These are phyloP conservation scores for Steinernema khuongi DNA, from an alignment of 1,140 invertebrate species.

Conservation along the genomic window DNA sequence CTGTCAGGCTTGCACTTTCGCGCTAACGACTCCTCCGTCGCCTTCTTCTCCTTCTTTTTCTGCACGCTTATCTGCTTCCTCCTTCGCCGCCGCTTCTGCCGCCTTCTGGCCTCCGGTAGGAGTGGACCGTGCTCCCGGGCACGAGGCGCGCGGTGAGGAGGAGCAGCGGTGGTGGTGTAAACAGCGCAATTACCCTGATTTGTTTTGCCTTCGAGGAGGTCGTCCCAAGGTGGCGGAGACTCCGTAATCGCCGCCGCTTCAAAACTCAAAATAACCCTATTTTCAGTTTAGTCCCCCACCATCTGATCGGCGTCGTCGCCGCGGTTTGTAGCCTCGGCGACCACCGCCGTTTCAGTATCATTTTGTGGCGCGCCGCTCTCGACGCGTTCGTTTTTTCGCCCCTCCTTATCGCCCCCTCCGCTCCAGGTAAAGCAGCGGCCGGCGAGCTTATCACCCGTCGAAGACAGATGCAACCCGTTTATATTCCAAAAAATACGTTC, in stretches of 20 bases:
- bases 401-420: not conserved
- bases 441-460: not conserved
- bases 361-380: not conserved
- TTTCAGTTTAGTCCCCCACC: not conserved
- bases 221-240: not conserved
- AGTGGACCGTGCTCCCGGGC: too few relatives aligned
- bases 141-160: not conserved
- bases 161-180: not conserved
- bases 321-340: not conserved
- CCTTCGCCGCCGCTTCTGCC: not conserved
- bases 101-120: not conserved
- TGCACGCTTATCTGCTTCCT: not conserved
- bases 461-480: not conserved
- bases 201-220: not conserved
- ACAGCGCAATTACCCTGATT: not conserved
- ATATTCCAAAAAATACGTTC: constrained; percentile 15
- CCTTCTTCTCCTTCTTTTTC: not conserved
- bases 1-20: too few relatives aligned
- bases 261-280: not conserved
- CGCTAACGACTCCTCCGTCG: not conserved
- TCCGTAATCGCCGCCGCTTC: not conserved
- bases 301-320: not conserved
- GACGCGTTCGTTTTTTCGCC: not conserved
- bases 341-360: constrained; percentile 11
- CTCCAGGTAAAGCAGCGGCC: not conserved